phyloP scores from a whole-genome alignment of 2,113 vertebrate species.

The Amblyopsis rosae region DNA sequence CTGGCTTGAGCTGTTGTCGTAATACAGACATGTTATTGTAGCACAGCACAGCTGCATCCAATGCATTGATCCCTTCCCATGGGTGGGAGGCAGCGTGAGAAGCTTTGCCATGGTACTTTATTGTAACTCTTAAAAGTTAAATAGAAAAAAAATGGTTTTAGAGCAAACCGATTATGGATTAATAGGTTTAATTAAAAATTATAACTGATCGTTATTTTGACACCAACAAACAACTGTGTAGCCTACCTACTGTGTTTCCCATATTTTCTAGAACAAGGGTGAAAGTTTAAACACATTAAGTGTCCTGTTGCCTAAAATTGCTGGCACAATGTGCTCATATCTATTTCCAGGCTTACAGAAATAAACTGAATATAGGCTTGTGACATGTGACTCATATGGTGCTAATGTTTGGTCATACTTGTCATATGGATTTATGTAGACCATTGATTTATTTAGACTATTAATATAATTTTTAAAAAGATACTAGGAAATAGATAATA shows the following conservation, averaged over 20 bases:
- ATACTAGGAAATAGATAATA: no score
- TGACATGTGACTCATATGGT: neutral
- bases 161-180: no score
- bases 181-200: neutral
- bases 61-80: constrained; percentile 89
- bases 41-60: constrained; percentile 90
- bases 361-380: neutral
- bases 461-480: no score
- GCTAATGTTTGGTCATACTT: neutral
- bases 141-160: neutral
- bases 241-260: neutral
- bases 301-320: neutral
- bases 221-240: no score
- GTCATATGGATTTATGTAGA: no score
- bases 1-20: constrained; percentile 89
- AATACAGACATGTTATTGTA: constrained; percentile 88
- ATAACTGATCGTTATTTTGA: no score
- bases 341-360: neutral
- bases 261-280: constrained; percentile 13
- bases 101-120: constrained; percentile 88
- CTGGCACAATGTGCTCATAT: no score
- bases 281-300: neutral
- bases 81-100: constrained; percentile 88
- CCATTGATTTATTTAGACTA: no score
- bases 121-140: constrained; percentile 76